Evolutionary conservation across 1,140 invertebrate species (phyloP), one percentile per base, ranked within the genome.

Genomic region (Metaphire vulgaris): DNA sequence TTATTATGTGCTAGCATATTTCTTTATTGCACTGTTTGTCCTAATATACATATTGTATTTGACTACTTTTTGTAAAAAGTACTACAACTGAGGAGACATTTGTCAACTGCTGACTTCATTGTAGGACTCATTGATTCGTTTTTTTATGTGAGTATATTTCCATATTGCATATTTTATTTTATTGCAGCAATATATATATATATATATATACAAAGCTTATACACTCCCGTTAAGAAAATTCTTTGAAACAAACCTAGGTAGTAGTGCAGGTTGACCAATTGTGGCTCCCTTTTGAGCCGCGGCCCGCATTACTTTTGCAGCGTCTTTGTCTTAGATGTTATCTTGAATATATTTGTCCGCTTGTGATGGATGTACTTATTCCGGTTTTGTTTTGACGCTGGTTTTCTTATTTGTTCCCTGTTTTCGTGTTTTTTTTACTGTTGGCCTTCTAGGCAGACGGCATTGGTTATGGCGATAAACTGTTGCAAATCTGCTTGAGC

Each of bases 131-230:
- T 56, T 56, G n/a, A n/a, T n/a, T n/a, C n/a, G 41, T 56, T 56
- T 56, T 56, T 56, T 56, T 6, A 56, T 56, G 41, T 56, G 41
- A 56, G 41, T 21, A 56, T 56, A 56, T 56, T 56, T 56, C 41
- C 41, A 56, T 56, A 56, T 56, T 56, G 41, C 41, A 56, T 56
- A 56, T 56, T 56, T 12, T 56, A 56, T 56, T 56, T 56, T 56
- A 56, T 56, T 56, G 41, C 41, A 56, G 41, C 41, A 56, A 56
- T 56, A 56, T 56, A n/a, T n/a, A n/a, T n/a, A n/a, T n/a, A n/a
- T n/a, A n/a, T n/a, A n/a, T n/a, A n/a, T n/a, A n/a, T n/a, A n/a
- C n/a, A 56, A 56, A 12, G 41, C 41, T 56, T 56, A 56, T 56
- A 56, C 41, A 56, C 41, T 56, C 41, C 41, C 41, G 21, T 56